Percentiles rank a stretch among this genome's conserved stretches.
Conservation (phyloP, 2,888 invertebrate species). For the Leucophenga montana region DNA sequence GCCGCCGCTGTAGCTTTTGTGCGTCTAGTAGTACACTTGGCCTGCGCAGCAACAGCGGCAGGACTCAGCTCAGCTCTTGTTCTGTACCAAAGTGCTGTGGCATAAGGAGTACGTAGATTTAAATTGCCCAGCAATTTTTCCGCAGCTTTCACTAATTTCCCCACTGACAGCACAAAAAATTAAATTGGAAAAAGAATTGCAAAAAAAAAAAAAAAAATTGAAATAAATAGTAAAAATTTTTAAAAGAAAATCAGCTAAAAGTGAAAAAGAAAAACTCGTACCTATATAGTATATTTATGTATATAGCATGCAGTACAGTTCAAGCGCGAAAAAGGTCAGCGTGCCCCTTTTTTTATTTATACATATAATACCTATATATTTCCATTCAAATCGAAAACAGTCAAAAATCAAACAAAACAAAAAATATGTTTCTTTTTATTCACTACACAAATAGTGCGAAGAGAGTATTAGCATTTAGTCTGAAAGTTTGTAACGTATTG, state of each 20-base stretch:
- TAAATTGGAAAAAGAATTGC: neutral
- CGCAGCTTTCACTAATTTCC: slow-evolving; percentile 56
- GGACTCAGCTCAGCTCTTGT: neutral
- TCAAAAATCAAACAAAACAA: slow-evolving; percentile 3
- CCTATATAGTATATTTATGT: too few species aligned
- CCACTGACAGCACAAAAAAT: slow-evolving; percentile 50
- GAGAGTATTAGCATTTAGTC: too few species aligned
- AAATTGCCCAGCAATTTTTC: slow-evolving; percentile 60
- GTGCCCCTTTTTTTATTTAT: slow-evolving; percentile 17
- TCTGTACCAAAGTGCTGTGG: neutral
- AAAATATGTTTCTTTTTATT: slow-evolving; percentile 26
- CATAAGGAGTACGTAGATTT: slow-evolving; percentile 41
- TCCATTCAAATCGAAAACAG: neutral
- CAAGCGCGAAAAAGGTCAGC: slow-evolving; percentile 22
- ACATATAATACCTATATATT: slow-evolving; percentile 16
- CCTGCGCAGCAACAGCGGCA: neutral
- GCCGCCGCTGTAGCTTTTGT: neutral
- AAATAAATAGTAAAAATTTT: too few species aligned
- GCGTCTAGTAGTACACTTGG: neutral
- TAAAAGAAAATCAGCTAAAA: too few species aligned
- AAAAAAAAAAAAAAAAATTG: too few species aligned
- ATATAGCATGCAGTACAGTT: neutral
- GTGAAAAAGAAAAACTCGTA: too few species aligned
- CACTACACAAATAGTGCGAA: neutral
- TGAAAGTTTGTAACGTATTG: too few species aligned